Evolutionary conservation across 2,113 vertebrate genomes (phyloP), one percentile per base, ranked within the genome.

Genomic region (Periophthalmus modestus): DNA sequence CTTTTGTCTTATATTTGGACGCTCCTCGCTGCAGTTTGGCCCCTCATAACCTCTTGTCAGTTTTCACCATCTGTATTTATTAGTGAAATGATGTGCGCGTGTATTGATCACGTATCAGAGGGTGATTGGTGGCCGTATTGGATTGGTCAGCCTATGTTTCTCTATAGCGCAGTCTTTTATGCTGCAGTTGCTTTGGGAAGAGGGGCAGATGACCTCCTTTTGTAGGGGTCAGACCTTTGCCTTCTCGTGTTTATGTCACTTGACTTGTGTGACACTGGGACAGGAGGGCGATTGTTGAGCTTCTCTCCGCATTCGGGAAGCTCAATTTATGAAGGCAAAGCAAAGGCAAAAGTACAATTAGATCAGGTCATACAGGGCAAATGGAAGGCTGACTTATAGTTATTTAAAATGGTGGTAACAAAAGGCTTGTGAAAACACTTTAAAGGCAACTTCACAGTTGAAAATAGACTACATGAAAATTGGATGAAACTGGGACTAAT

Each of bases 211-310:
- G 62, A 65, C 62, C 62, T 65, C 57, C n/a, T 62, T 66, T 36
- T 43, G n/a, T 59, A 39, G 34, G 85, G 63, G 48, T 70, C 59
- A 62, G 12, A 69, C 67, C 3, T 5, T 16, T 73, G 85, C 55
- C 59, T 23, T 13, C n/a, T 34, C 65, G 46, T 69, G 69, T 75
- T 72, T 72, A 72, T 72, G 47, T 80, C 66, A n/a, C 54, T 24
- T 68, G 61, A 39, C 13, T 71, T 66, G 54, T 46, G 52, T 69
- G 72, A 70, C 13, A 66, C 59, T 33, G 63, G 54, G 75, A 43
- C 50, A 9, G 28, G 39, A 72, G 46, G 62, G 18, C 62, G 62
- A 39, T 65, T 47, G 71, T 71, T 55, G 23, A 43, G 71, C 43
- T 61, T 67, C 57, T 50, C 52, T 59, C 55, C 65, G 39, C 46